phyloP scores from a whole-genome alignment of 1,140 invertebrate genomes.

The Antheraea mylitta region DNA sequence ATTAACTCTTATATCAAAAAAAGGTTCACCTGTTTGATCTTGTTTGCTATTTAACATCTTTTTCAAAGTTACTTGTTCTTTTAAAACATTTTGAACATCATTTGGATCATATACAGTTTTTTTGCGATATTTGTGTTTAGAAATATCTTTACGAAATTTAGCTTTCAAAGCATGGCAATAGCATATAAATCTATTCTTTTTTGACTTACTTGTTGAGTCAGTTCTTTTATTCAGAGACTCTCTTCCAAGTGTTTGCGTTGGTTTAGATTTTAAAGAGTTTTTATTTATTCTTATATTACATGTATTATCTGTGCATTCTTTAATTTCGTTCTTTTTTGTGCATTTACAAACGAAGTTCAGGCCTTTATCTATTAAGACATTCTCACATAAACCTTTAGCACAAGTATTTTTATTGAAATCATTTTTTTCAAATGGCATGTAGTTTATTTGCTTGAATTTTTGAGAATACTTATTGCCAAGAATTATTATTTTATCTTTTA shows the following conservation, averaged over 20 bases:
- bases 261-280: background rate
- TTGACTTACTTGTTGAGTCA: background rate
- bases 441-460: constrained; percentile 10
- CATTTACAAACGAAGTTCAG: constrained; percentile 8
- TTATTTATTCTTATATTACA: constrained; percentile 10
- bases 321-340: background rate
- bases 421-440: background rate
- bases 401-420: background rate
- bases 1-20: constrained; percentile 43
- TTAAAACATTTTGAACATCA: background rate
- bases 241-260: background rate
- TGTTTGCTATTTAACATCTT: background rate
- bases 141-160: background rate
- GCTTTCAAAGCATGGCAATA: background rate
- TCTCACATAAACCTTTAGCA: background rate
- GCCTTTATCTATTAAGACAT: background rate
- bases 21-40: constrained; percentile 33
- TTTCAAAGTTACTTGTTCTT: background rate
- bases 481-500: constrained; percentile 17
- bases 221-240: background rate
- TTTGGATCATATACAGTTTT: constrained; percentile 7
- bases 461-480: constrained; percentile 20
- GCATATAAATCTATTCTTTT: background rate
- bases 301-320: constrained; percentile 13
- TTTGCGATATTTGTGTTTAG: background rate